Conservation (phyloP, 2,797 vertebrate species). For the Eremophila alpestris region DNA sequence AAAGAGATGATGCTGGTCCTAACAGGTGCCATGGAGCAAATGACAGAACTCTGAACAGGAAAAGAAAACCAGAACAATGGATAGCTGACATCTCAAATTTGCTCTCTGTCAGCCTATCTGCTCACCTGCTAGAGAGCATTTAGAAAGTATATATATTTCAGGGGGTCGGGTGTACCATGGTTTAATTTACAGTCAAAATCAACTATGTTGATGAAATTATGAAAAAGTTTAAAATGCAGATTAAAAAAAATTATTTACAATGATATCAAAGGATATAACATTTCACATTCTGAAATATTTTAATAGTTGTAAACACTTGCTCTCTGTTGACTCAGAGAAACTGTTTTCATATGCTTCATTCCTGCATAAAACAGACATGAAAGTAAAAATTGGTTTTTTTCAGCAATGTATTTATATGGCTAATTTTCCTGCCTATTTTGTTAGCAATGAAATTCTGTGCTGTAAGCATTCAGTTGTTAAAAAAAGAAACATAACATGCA, state of each 20-base stretch:
- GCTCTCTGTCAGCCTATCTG: background rate
- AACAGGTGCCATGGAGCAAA: background rate
- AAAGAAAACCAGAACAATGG: background rate
- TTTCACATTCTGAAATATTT: background rate
- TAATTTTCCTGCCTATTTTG: background rate
- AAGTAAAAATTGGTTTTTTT: background rate
- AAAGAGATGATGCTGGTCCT: background rate
- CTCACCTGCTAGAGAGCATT: background rate
- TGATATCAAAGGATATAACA: background rate
- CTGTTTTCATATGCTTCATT: background rate
- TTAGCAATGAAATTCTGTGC: background rate
- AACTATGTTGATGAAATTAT: background rate
- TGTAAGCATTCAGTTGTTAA: background rate
- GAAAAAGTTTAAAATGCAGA: background rate
- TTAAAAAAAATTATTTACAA: background rate
- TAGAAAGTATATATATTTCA: background rate
- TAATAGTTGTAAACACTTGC: background rate
- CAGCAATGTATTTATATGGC: background rate
- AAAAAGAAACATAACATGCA: background rate
- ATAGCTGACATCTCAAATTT: background rate
- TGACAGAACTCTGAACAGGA: background rate
- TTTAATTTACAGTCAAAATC: background rate
- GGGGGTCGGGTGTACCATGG: background rate
- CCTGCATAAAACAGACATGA: background rate
- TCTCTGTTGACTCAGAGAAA: background rate